phyloP scores from a whole-genome alignment of 2,888 invertebrate genomes.

The Sarcophaga caerulescens region DNA sequence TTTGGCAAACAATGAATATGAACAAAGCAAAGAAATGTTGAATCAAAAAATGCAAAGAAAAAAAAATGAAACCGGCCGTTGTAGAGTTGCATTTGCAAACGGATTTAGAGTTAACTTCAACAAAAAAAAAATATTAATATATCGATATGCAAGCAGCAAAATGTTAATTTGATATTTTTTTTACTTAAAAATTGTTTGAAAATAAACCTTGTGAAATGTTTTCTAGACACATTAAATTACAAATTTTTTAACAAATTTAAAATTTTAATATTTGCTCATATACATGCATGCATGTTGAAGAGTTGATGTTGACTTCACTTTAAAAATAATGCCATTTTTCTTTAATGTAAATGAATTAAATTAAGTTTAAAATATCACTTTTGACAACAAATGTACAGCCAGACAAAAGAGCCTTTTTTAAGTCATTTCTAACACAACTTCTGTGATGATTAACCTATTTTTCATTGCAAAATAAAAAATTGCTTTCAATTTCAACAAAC shows the following conservation, averaged over 20 bases:
- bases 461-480: background rate
- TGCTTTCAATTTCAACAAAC: background rate
- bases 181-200: too few relatives aligned
- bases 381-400: too few relatives aligned
- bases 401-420: too few relatives aligned
- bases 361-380: too few relatives aligned
- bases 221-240: too few relatives aligned
- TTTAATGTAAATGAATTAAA: too few relatives aligned
- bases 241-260: too few relatives aligned
- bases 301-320: conserved; percentile 23
- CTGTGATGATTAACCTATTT: background rate
- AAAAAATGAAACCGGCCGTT: conserved; percentile 61
- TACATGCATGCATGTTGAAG: background rate
- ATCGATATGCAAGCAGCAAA: background rate
- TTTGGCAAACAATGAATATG: conserved; percentile 52
- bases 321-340: too few relatives aligned
- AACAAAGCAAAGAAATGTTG: conserved; percentile 50
- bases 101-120: conserved; percentile 24
- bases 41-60: conserved; percentile 28
- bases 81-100: conserved; percentile 60
- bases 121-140: background rate
- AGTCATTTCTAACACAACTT: background rate
- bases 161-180: background rate
- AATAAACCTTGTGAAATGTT: too few relatives aligned
- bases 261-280: too few relatives aligned